These are phyloP conservation scores for Myotis planiceps DNA, from an alignment of 2,797 vertebrate species.

Conservation along the genomic window DNA sequence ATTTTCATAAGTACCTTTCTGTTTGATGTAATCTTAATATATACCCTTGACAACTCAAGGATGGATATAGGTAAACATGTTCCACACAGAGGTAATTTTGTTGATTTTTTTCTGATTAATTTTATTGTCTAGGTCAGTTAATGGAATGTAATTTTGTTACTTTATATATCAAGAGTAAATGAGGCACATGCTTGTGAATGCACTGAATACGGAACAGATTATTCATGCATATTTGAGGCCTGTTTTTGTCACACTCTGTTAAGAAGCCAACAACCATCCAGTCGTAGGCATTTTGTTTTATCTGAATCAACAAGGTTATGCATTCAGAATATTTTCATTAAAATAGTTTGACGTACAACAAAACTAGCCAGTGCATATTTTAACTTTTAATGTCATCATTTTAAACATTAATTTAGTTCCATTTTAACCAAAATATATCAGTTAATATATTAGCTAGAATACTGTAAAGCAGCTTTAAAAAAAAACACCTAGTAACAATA, in stretches of 20 bases:
- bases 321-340: slow-evolving; percentile 62
- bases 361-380: slow-evolving; percentile 37
- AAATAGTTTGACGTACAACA: slow-evolving; percentile 33
- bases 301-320: slow-evolving; percentile 58
- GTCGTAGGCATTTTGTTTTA: slow-evolving; percentile 42
- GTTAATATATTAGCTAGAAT: neutral
- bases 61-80: neutral
- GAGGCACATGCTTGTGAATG: slow-evolving; percentile 41
- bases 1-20: slow-evolving; percentile 20
- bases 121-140: slow-evolving; percentile 43
- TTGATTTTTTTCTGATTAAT: slow-evolving; percentile 10
- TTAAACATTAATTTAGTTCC: slow-evolving; percentile 30
- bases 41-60: neutral
- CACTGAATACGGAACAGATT: slow-evolving; percentile 24
- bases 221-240: slow-evolving; percentile 55
- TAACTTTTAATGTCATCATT: slow-evolving; percentile 35
- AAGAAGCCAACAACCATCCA: slow-evolving; percentile 54
- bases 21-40: neutral
- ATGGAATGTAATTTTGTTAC: slow-evolving; percentile 46
- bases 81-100: neutral
- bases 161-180: slow-evolving; percentile 53
- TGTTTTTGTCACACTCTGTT: slow-evolving; percentile 71
- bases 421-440: slow-evolving; percentile 8
- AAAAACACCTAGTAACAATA: neutral
- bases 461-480: neutral